A percentile compares a stretch with the other conserved stretches of the same genome.
phyloP scores from a whole-genome alignment of 2,113 vertebrate genomes.

The Pseudorasbora parva region DNA sequence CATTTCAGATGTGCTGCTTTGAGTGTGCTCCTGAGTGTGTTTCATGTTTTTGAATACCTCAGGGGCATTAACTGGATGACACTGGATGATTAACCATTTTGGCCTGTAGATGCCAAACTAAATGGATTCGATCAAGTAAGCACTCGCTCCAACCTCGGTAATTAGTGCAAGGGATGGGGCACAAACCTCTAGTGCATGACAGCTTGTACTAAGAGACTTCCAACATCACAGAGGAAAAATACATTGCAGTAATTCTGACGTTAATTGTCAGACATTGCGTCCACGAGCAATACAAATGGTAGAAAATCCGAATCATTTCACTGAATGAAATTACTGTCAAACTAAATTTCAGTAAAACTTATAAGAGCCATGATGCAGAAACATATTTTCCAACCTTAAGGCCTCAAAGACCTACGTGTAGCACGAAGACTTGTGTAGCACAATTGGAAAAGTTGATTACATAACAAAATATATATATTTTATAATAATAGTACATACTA shows the following conservation, averaged over 20 bases:
- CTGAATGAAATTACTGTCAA: conserved; percentile 18
- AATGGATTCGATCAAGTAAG: conserved; percentile 61
- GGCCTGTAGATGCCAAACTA: conserved; percentile 48
- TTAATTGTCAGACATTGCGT: conserved; percentile 32
- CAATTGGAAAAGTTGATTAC: too few species aligned
- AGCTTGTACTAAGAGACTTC: conserved; percentile 44
- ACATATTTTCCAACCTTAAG: background rate
- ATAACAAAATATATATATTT: too few species aligned
- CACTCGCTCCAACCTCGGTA: conserved; percentile 48
- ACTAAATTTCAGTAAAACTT: background rate
- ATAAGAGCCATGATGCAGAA: background rate
- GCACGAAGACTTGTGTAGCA: too few species aligned
- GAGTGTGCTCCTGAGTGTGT: conserved; percentile 45
- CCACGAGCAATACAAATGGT: conserved; percentile 32
- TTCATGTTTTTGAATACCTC: conserved; percentile 52
- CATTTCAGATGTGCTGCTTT: conserved; percentile 49
- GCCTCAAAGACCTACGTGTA: background rate
- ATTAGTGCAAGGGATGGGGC: conserved; percentile 55
- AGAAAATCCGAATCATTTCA: background rate
- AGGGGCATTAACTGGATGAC: conserved; percentile 54
- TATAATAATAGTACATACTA: background rate
- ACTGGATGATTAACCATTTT: conserved; percentile 63
- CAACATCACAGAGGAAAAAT: conserved; percentile 38
- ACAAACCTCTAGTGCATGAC: conserved; percentile 56
- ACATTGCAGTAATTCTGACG: conserved; percentile 35